These are phyloP conservation scores for Hesperophylax magnus DNA, from an alignment of 1,140 invertebrate species.

Conservation along the genomic window DNA sequence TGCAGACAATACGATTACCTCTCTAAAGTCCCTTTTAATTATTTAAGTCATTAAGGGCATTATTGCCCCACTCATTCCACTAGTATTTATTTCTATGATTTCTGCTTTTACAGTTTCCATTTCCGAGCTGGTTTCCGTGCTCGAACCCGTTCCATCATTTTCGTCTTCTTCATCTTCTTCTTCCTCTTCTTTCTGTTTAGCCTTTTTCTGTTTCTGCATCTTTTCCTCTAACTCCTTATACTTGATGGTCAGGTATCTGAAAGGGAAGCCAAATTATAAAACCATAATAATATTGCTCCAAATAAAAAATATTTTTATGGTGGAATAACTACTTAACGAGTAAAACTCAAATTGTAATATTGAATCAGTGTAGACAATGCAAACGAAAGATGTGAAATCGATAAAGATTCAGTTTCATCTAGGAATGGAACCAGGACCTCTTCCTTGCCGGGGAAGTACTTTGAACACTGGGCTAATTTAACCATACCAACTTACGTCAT, in stretches of 20 bases:
- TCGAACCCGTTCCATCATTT: slow-evolving; percentile 48
- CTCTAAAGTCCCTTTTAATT: not conserved
- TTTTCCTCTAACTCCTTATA: slow-evolving; percentile 88
- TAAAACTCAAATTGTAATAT: no score
- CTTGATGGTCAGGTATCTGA: slow-evolving; percentile 83
- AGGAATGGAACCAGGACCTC: no score
- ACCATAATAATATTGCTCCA: no score
- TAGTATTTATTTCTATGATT: slow-evolving; percentile 55
- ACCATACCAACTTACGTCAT: no score
- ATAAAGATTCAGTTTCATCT: no score
- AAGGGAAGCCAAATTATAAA: slow-evolving; percentile 40
- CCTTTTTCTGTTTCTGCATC: slow-evolving; percentile 71
- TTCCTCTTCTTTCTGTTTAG: slow-evolving; percentile 58
- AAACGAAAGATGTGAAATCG: no score
- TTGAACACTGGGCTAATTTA: no score
- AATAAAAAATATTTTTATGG: no score
- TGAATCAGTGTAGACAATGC: no score
- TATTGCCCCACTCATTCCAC: slow-evolving; percentile 53
- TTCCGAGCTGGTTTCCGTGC: slow-evolving; percentile 54
- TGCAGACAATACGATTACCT: no score
- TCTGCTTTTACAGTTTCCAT: slow-evolving; percentile 49
- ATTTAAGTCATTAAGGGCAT: slow-evolving; percentile 27
- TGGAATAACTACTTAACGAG: no score
- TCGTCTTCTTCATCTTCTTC: not conserved
- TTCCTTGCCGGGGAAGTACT: no score